Percentiles rank a stretch among this genome's conserved stretches.
Conservation (phyloP, 2,797 vertebrate species). For the Sandelia bainsii region DNA sequence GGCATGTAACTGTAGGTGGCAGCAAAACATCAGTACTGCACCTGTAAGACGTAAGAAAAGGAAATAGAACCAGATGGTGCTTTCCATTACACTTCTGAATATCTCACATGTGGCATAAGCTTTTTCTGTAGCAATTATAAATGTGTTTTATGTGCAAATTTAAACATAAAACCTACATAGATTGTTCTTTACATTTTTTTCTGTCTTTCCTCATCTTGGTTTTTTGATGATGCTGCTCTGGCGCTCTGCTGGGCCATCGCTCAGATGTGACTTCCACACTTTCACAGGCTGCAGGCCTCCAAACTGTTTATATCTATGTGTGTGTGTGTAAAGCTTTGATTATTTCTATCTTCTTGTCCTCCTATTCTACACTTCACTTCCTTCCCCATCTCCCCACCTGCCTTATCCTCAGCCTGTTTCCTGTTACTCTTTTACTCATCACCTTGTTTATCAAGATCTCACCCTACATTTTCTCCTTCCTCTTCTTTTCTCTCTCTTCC, state of each 20-base stretch:
- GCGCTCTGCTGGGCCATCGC: constrained; percentile 54
- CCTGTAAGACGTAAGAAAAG: not conserved
- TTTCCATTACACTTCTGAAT: not conserved
- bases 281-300: constrained; percentile 58
- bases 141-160: too few relatives aligned
- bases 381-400: not conserved
- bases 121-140: too few relatives aligned
- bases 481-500: not conserved
- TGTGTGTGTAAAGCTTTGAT: constrained; percentile 41
- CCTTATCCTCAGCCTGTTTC: constrained; percentile 1
- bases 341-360: constrained; percentile 35
- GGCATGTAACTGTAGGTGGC: not conserved
- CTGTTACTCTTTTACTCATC: constrained; percentile 5
- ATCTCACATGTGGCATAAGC: not conserved
- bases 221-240: constrained; percentile 41
- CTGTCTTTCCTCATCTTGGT: constrained; percentile 9
- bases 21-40: constrained; percentile 29
- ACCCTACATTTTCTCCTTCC: not conserved
- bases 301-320: constrained; percentile 29
- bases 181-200: not conserved
- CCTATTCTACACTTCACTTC: constrained; percentile 14
- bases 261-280: constrained; percentile 62
- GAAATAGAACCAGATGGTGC: not conserved
- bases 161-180: not conserved
- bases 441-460: constrained; percentile 11